Base-by-base conservation (phyloP, 2,888 invertebrate species). In the Embidobia sp. region DNA sequence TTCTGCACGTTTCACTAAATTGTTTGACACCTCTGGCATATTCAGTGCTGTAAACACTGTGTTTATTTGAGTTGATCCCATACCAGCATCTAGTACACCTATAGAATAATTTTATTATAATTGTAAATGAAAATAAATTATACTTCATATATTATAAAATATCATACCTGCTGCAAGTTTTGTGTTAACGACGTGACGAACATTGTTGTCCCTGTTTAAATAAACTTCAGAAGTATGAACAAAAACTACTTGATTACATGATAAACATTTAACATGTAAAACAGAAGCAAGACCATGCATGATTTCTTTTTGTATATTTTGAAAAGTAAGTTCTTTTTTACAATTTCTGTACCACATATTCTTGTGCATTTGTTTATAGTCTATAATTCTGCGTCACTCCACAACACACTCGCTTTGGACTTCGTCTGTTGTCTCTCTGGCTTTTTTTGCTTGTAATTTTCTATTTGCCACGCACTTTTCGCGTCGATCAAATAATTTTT, bases 1-100 rank as follows among this genome's bases (percentile, higher is more conserved):
- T 53, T 53, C 53, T 8, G 53, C 22, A 10, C 27, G 27, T n/a
- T 53, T 53, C n/a, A 53, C 26, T 13, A 40, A 15, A 40, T 35
- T 53, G 15, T 53, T 53, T n/a, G 53, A 53, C 11, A 53, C 37
- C 3, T 2, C 5, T 3, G 26, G 53, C 0, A 53, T 37, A 6
- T 53, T 40, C 6, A 53, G 10, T 13, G 53, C 53, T 40, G 53
- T 7, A 15, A 53, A 15, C 5, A 37, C 1, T 27, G 37, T 37
- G 16, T 53, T 53, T 8, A 37, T 1, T 26, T 53, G 53, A 1
- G 37, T 15, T 7, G 53, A 26, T 0, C 53, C 53, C 13, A 53
- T 40, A 3, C 53, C 53, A 8, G 53, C 33, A 40, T 53, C 53
- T 3, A 53, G 13, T 4, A 6, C 10, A 31, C 49, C 49, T 49